These are phyloP conservation scores for Pseudomyrmex concolor DNA, from an alignment of 1,140 invertebrate genomes.

Conservation along the genomic window DNA sequence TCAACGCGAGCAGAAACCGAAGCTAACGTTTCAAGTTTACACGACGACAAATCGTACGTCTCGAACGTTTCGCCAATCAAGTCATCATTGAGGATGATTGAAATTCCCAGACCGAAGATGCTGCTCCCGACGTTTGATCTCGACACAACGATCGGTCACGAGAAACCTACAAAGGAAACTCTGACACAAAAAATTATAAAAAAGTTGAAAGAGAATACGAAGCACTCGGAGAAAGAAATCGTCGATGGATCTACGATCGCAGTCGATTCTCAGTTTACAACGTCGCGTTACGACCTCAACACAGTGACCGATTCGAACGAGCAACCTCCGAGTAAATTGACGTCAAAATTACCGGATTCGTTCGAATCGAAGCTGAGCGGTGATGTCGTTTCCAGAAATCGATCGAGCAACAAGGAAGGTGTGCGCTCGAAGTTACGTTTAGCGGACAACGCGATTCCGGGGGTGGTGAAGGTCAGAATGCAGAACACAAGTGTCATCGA, in stretches of 20 bases:
- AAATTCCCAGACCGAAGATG: constrained; percentile 34
- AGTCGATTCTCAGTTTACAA: no score
- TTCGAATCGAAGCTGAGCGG: neutral
- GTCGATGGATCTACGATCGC: neutral
- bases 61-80: constrained; percentile 21
- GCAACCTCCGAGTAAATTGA: neutral
- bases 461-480: constrained; percentile 82
- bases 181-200: constrained; percentile 32
- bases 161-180: neutral
- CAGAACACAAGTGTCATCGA: constrained; percentile 80
- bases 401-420: neutral
- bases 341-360: neutral
- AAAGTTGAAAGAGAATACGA: neutral
- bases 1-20: constrained; percentile 1
- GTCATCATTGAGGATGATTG: constrained; percentile 39
- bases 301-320: neutral
- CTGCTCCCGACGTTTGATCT: neutral
- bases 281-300: neutral
- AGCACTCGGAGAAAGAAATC: neutral
- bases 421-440: constrained; percentile 62
- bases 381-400: neutral
- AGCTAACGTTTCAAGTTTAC: neutral
- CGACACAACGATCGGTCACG: neutral
- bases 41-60: neutral
- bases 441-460: constrained; percentile 60